Base-by-base conservation (phyloP, 30 jellyfish, hydroid and myxozoan species). In the Hydractinia symbiolongicarpus region DNA sequence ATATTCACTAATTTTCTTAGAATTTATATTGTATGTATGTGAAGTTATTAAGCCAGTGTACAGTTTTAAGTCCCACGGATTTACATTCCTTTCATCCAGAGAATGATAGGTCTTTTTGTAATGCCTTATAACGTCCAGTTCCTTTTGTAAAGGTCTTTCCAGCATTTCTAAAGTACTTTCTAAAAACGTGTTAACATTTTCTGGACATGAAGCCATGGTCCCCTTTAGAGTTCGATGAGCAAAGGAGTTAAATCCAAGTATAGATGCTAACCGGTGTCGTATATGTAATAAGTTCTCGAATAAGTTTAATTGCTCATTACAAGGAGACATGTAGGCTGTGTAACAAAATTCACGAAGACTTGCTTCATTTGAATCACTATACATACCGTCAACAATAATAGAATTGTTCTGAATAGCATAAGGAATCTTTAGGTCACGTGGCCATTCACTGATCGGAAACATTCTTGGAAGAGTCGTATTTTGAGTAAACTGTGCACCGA, bases 161-260 rank as follows among this genome's bases (percentile, higher is more conserved):
- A 90, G 83, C 55, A 81, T 81, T 16, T 67, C 81, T 5, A 90
- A 79, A 14, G 93, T 72, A 50, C 82, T 87, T 8, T 66, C 81
- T 53, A 90, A 72, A 66, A 90, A 90, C 0, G 88, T 19, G n/a
- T 7, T 72, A 9, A 85, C 98, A 55, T 78, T 87, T 58, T 88
- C 90, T 40, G 98, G 98, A 60, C 61, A 50, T 16, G 90, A 54
- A 16, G 95, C 98, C 95, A 85, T 86, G 44, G 96, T 92, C 14
- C 98, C 96, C 61, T 86, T 82, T 55, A 92, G 77, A 0, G 95
- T 86, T 10, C 96, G 81, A 10, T 87, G 90, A 19, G 96, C 74
- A 75, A 4, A 92, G 50, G 90, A 83, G 10, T 92, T 72, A 84
- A 92, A 92, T 40, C 98, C 98, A 13, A 92, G 85, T 52, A 83